A percentile compares a stretch with the other conserved stretches of the same genome.
Conservation (phyloP, 2,888 invertebrate species). For the Drosophila kuntzei region DNA sequence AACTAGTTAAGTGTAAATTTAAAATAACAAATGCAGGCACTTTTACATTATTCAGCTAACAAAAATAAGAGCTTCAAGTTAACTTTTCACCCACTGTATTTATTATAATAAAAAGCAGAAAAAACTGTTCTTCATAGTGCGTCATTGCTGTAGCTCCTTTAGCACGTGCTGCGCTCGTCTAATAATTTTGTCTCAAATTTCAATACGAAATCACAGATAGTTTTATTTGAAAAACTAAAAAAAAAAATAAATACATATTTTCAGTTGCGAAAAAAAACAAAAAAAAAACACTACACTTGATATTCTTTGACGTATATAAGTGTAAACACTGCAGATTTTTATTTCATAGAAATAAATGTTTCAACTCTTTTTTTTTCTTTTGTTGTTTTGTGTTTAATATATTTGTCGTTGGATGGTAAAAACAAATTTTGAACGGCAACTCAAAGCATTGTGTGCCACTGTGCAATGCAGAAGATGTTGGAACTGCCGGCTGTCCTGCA, state of each 20-base stretch:
- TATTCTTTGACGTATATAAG: conserved; percentile 45
- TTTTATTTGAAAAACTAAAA: conserved; percentile 58
- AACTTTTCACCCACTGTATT: neutral
- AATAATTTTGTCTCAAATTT: conserved; percentile 2
- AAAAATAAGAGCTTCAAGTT: neutral
- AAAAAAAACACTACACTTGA: conserved; percentile 52
- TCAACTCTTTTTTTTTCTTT: conserved; percentile 11
- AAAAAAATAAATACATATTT: conserved; percentile 40
- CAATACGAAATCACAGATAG: conserved; percentile 41
- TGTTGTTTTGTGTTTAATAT: conserved; percentile 3
- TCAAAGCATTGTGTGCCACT: conserved; percentile 35
- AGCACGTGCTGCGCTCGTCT: neutral
- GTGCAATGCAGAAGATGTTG: conserved; percentile 28
- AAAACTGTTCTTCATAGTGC: neutral
- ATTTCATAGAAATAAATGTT: conserved; percentile 57
- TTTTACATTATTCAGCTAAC: neutral
- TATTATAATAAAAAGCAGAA: neutral
- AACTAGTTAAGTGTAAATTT: no score
- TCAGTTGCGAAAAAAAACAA: conserved; percentile 18
- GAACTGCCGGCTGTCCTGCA: conserved; percentile 19
- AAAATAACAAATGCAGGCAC: no score
- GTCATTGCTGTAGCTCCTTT: neutral
- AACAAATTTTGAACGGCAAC: conserved; percentile 31
- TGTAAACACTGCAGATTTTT: conserved; percentile 49
- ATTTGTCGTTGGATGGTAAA: conserved; percentile 27